phyloP scores from a whole-genome alignment of 2,113 vertebrate species.

The Cryptomyrus ogoouensis region DNA sequence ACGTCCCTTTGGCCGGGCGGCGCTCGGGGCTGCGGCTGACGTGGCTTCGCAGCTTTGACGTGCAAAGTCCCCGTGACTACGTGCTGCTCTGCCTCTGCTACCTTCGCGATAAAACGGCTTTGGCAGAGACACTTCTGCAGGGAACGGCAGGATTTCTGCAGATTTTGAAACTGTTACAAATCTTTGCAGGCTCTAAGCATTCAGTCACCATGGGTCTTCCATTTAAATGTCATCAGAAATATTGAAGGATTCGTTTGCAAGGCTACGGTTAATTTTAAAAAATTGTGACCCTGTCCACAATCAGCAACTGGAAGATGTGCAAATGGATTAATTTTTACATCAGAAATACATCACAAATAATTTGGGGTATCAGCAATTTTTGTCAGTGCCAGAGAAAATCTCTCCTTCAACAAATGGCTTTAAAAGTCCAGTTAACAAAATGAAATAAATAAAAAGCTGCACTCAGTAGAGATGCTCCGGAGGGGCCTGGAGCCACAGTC shows the following conservation, averaged over 20 bases:
- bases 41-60: neutral
- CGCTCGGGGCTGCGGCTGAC: neutral
- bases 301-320: neutral
- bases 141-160: neutral
- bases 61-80: conserved; percentile 43
- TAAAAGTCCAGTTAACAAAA: neutral
- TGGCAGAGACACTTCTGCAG: neutral
- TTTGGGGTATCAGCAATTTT: neutral
- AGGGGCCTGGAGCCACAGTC: conserved; percentile 53
- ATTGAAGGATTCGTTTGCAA: neutral
- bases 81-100: neutral
- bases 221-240: neutral
- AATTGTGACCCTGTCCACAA: neutral
- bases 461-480: neutral
- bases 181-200: neutral
- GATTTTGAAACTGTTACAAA: neutral
- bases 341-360: neutral
- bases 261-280: neutral
- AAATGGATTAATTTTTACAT: neutral
- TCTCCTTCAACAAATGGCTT: neutral
- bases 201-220: neutral
- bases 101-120: neutral
- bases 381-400: neutral
- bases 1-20: neutral
- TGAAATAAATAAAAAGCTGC: neutral